These are phyloP conservation scores for Gouania willdenowi DNA, from an alignment of 2,797 vertebrate species.

Conservation along the genomic window DNA sequence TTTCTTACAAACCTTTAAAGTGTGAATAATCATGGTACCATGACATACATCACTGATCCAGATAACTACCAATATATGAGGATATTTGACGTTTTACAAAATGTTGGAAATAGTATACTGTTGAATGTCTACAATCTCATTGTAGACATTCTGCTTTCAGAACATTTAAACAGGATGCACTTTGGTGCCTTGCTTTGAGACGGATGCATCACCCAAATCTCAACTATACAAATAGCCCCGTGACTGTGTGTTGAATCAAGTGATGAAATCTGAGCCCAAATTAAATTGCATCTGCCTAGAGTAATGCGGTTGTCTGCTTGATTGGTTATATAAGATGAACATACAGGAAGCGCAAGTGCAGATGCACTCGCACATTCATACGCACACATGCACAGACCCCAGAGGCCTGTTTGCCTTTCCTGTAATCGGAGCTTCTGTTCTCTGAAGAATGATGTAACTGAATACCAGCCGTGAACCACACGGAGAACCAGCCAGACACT, in stretches of 20 bases:
- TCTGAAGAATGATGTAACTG: slow-evolving; percentile 78
- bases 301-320: slow-evolving; percentile 53
- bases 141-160: neutral
- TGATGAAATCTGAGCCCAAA: slow-evolving; percentile 68
- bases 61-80: too few species aligned
- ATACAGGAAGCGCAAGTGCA: slow-evolving; percentile 25
- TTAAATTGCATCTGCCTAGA: slow-evolving; percentile 47
- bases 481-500: slow-evolving; percentile 44
- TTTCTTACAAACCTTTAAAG: too few species aligned
- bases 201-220: slow-evolving; percentile 27
- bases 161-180: neutral
- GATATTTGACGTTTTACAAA: too few species aligned
- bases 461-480: slow-evolving; percentile 67
- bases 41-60: too few species aligned
- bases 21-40: too few species aligned
- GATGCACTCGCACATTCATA: slow-evolving; percentile 17
- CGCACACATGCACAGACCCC: slow-evolving; percentile 46
- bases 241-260: slow-evolving; percentile 54
- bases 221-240: slow-evolving; percentile 47
- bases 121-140: too few species aligned
- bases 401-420: slow-evolving; percentile 77
- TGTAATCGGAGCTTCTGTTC: slow-evolving; percentile 80
- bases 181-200: neutral
- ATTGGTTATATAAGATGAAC: slow-evolving; percentile 69
- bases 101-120: too few species aligned